Evolutionary conservation across 2,888 invertebrate genomes (phyloP).

Genomic region (Beris chalybata): DNA sequence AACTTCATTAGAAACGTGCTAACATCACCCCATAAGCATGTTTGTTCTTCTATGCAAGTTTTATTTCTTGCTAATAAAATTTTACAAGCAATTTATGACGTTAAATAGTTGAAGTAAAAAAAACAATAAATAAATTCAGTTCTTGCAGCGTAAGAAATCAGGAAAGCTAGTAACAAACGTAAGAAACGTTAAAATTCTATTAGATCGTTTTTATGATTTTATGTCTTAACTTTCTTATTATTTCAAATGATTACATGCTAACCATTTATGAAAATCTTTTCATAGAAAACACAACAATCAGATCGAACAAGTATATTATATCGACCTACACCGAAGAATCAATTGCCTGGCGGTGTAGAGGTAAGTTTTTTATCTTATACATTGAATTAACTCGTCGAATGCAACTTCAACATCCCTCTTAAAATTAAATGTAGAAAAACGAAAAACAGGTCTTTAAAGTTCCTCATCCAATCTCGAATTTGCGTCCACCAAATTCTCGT

Average conservation of each 20-base stretch:
- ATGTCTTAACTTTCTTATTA: background rate
- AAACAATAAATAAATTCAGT: too few species aligned
- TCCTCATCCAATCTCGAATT: constrained; percentile 49
- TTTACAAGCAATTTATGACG: too few species aligned
- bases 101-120: too few species aligned
- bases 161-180: too few species aligned
- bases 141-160: too few species aligned
- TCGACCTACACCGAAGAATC: constrained; percentile 36
- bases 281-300: constrained; percentile 18
- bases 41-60: too few species aligned
- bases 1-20: too few species aligned
- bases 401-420: background rate
- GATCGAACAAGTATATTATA: constrained; percentile 36
- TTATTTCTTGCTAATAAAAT: too few species aligned
- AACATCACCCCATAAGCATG: too few species aligned
- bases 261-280: background rate
- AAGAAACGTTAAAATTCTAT: background rate
- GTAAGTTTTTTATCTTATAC: constrained; percentile 13
- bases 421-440: constrained; percentile 40
- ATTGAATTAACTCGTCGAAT: background rate
- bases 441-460: constrained; percentile 50
- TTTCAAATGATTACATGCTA: too few species aligned
- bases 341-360: constrained; percentile 33
- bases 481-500: constrained; percentile 44
- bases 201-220: background rate